Percentiles rank a stretch among this genome's conserved stretches.
Conservation (phyloP, 2,113 vertebrate species). For the Sclerurus mexicanus region DNA sequence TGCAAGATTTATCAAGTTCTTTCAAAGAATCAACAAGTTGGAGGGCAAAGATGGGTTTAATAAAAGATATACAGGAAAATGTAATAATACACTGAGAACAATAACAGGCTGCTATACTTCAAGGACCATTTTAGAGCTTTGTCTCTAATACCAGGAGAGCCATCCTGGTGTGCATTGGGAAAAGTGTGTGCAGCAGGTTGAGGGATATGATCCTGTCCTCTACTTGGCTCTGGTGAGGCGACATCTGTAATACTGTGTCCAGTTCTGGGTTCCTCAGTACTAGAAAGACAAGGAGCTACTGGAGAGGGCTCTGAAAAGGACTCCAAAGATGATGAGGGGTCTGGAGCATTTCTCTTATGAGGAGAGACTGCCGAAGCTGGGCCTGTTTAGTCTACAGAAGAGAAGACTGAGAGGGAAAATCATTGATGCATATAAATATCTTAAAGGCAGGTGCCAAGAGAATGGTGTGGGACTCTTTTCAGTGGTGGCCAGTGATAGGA, state of each 20-base stretch:
- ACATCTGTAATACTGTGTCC: neutral
- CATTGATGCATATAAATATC: neutral
- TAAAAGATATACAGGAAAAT: neutral
- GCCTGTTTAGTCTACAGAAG: neutral
- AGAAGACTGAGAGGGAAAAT: neutral
- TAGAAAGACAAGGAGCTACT: neutral
- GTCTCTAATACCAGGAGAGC: neutral
- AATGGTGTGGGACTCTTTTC: neutral
- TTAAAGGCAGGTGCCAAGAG: neutral
- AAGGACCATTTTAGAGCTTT: neutral
- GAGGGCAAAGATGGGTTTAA: neutral
- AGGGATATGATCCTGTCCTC: neutral
- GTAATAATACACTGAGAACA: neutral
- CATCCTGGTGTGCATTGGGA: neutral
- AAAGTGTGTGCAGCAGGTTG: fast-evolving
- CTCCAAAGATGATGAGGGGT: neutral
- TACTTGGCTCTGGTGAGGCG: neutral
- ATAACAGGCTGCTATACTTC: neutral
- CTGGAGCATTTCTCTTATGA: neutral
- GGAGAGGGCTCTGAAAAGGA: neutral
- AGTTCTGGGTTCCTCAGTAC: neutral
- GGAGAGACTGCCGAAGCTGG: neutral
- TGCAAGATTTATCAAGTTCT: neutral
- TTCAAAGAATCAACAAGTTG: neutral
- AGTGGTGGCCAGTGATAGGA: neutral